These are phyloP conservation scores for Hippasteria phrygiana DNA, from an alignment of 53 echinoderm and acorn worm species.

Conservation along the genomic window DNA sequence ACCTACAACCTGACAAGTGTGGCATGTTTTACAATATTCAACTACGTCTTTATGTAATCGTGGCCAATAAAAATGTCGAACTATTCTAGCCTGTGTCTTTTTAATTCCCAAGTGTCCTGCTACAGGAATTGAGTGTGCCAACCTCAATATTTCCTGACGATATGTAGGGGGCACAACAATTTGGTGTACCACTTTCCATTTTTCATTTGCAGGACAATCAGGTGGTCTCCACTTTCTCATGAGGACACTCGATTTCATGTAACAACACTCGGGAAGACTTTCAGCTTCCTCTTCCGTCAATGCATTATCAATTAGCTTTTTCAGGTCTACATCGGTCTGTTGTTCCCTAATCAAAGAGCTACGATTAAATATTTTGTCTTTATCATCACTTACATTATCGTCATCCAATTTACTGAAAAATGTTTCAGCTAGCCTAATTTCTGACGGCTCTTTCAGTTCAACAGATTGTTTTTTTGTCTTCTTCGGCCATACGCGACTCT, in stretches of 20 bases:
- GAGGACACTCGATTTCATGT: conserved; percentile 36
- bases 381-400: background rate
- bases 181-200: conserved; percentile 58
- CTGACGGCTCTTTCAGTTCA: background rate
- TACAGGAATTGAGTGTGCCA: conserved; percentile 61
- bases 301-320: background rate
- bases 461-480: background rate
- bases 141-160: conserved; percentile 58
- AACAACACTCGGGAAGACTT: conserved; percentile 43
- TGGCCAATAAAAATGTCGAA: conserved; percentile 69
- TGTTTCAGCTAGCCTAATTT: background rate
- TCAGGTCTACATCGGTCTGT: conserved; percentile 11
- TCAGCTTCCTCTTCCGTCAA: conserved; percentile 21
- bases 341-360: conserved; percentile 35
- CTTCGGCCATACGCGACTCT: conserved; percentile 25
- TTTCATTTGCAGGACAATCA: conserved; percentile 63
- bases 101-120: conserved; percentile 65
- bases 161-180: conserved; percentile 48
- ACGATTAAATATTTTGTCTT: background rate
- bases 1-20: conserved; percentile 68
- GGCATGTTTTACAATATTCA: conserved; percentile 61
- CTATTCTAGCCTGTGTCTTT: conserved; percentile 61
- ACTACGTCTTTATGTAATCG: conserved; percentile 37
- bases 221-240: conserved; percentile 75
- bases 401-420: background rate